A percentile compares a stretch with the other conserved stretches of the same genome.
Conservation (phyloP, 2,797 vertebrate genomes). For the Chelonia mydas region DNA sequence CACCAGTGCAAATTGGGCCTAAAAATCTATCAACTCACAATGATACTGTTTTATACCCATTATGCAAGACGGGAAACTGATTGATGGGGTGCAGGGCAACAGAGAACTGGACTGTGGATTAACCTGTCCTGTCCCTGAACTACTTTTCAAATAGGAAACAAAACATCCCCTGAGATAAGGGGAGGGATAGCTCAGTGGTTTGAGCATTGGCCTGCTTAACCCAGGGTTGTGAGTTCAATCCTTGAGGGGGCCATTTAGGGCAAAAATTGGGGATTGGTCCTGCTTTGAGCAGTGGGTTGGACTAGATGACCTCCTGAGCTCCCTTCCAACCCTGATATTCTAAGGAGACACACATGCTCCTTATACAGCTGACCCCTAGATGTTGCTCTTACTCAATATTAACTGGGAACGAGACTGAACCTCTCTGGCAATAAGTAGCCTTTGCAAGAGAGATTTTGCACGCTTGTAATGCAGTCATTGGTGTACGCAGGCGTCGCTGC, state of each 20-base stretch:
- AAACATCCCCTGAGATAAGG: background rate
- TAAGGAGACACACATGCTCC: background rate
- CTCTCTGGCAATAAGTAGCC: background rate
- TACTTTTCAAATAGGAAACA: background rate
- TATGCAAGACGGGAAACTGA: rapidly evolving
- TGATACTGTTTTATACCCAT: rapidly evolving
- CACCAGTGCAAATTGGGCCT: background rate
- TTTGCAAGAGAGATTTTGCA: background rate
- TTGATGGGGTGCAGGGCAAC: background rate
- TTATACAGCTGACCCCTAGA: background rate
- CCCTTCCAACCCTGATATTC: too few species aligned
- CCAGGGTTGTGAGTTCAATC: too few species aligned
- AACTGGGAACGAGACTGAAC: background rate
- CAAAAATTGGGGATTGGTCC: too few species aligned
- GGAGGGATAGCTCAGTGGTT: too few species aligned
- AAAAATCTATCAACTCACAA: background rate
- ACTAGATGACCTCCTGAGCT: too few species aligned
- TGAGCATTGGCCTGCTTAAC: too few species aligned
- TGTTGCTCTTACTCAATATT: background rate
- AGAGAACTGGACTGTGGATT: background rate
- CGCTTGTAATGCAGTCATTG: rapidly evolving
- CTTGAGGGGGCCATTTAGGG: too few species aligned
- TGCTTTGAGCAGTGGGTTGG: too few species aligned
- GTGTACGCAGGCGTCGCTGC: rapidly evolving
- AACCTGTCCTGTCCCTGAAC: background rate